Percentiles rank a stretch among this genome's conserved stretches.
Evolutionary conservation across 2,113 vertebrate species (phyloP).

Genomic region (Austrofundulus limnaeus): DNA sequence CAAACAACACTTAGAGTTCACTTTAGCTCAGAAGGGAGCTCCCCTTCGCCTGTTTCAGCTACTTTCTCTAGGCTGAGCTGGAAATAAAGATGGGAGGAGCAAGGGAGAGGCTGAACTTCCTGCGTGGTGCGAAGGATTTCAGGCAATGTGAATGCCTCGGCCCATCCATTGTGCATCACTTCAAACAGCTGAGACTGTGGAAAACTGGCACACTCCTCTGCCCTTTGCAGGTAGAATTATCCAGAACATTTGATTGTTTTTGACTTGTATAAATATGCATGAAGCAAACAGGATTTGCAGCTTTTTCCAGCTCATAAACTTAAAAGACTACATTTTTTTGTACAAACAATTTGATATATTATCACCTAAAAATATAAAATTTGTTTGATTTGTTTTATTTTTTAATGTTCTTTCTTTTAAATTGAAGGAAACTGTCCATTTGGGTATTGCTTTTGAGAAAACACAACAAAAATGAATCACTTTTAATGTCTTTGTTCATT

Average conservation of each 20-base stretch:
- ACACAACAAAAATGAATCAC: not conserved
- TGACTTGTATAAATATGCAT: constrained; percentile 56
- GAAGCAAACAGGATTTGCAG: constrained; percentile 22
- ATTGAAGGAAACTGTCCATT: no score
- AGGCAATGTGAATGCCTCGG: constrained; percentile 26
- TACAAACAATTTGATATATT: constrained; percentile 42
- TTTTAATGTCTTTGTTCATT: not conserved
- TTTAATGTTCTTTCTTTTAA: no score
- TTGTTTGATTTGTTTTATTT: constrained; percentile 1
- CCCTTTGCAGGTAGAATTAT: constrained; percentile 22
- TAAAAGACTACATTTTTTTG: constrained; percentile 35
- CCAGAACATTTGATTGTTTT: constrained; percentile 19
- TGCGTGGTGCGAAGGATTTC: constrained; percentile 17
- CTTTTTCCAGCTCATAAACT: constrained; percentile 25
- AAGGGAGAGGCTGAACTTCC: constrained; percentile 14
- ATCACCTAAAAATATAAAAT: constrained; percentile 12
- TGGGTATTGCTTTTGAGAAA: not conserved
- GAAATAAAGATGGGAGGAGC: constrained; percentile 18
- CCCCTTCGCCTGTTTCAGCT: not conserved
- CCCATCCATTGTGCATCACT: constrained; percentile 11
- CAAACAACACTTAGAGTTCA: not conserved
- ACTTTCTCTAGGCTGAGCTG: constrained; percentile 5
- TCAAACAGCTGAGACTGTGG: constrained; percentile 39
- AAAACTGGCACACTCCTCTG: constrained; percentile 20
- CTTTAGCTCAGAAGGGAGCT: not conserved